Evolutionary conservation across 2,113 vertebrate genomes (phyloP), one percentile per base, ranked within the genome.

Genomic region (Platichthys stellatus): DNA sequence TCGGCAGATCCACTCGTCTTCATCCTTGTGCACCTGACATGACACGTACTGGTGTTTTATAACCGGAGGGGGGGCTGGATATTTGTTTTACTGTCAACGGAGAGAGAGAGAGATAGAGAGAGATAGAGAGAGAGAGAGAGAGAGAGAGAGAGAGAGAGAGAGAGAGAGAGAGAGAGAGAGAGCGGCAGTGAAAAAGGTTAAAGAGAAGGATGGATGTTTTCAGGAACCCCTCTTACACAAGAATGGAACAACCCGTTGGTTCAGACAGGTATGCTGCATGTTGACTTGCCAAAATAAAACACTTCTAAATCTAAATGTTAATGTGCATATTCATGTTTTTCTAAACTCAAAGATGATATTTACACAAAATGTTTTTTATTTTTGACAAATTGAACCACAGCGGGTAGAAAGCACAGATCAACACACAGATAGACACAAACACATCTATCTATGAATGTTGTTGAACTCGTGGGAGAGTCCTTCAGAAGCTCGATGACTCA

Each of bases 401-500:
- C 20, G n/a, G n/a, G 17, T 20, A 9, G 49, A 35, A 21, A 17
- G 28, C 28, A 6, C 28, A 31, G 3, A 5, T 71, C 58, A 43
- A 15, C 64, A 20, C 12, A 21, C 17, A 38, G 31, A 67, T 20
- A 12, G 3, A 73, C 56, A 31, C 43, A 64, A 72, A 38, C 17
- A n/a, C 5, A 63, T 40, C 58, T 62, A 0, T 68, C 71, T 18
- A 57, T 59, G 47, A 51, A 72, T 72, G 43, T 35, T 63, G 63
- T 78, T n/a, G 62, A 45, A 45, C 45, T 0, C 14, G 18, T 23
- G 23, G 23, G 14, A 53, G 63, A 62, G 78, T 76, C 72, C n/a
- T 66, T 82, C 68, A 73, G 35, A 66, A 47, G 54, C 78, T 31
- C n/a, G 3, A 31, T 82, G 86, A 88, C 78, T 86, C 83, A 83